A percentile compares a stretch with the other conserved stretches of the same genome.
Conservation (phyloP, 2,888 invertebrate species). For the Anagyrus pseudococci region DNA sequence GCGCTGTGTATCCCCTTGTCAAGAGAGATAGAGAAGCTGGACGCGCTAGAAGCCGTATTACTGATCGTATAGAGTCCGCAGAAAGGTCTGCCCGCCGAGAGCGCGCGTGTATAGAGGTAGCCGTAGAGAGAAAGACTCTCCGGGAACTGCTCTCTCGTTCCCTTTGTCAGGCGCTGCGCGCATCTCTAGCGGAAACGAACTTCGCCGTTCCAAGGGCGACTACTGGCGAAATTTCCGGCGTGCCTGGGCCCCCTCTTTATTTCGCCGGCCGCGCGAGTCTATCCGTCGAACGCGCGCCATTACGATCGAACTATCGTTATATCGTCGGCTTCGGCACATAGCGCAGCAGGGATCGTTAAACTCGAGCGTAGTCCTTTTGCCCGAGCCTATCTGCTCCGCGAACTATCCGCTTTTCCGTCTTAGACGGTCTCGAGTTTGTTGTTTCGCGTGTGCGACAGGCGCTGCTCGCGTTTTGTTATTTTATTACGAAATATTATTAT, state of each 20-base stretch:
- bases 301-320: constrained; percentile 37
- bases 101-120: no score
- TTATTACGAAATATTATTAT: no score
- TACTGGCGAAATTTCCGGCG: constrained; percentile 37
- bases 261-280: constrained; percentile 1
- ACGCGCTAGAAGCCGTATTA: no score
- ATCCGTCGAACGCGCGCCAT: constrained; percentile 16
- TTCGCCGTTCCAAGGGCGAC: constrained; percentile 28
- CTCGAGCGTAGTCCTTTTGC: no score
- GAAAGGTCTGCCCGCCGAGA: no score
- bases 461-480: no score
- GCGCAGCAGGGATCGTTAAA: constrained; percentile 30
- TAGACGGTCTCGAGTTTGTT: no score
- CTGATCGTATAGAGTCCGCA: no score
- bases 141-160: not conserved
- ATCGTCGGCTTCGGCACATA: constrained; percentile 25
- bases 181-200: constrained; percentile 40
- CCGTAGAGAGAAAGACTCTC: no score
- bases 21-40: no score
- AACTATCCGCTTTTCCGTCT: not conserved
- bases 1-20: no score
- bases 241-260: not conserved
- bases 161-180: constrained; percentile 1
- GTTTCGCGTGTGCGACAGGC: no score
- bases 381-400: not conserved